Conservation (phyloP, 2,797 vertebrate species). For the Sternotherus odoratus region DNA sequence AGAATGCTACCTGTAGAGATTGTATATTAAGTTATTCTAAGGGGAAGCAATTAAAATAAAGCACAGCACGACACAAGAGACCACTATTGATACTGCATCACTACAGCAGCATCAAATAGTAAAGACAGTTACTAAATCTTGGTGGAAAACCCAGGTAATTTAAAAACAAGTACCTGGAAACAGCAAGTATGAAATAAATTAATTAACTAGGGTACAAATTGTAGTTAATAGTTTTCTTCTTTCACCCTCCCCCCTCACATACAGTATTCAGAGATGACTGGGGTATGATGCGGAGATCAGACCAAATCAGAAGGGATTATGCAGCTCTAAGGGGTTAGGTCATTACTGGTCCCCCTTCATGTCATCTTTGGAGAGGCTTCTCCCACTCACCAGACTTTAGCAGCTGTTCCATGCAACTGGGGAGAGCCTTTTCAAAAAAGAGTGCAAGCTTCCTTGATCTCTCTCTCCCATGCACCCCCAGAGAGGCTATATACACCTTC, state of each 20-base stretch:
- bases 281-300: accelerated
- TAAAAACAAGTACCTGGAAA: neutral
- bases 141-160: neutral
- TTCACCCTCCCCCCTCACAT: neutral
- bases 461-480: neutral
- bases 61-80: neutral
- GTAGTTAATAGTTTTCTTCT: neutral
- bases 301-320: neutral
- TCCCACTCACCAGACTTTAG: neutral
- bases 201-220: neutral
- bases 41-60: neutral
- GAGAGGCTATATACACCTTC: too few species aligned
- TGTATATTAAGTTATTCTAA: neutral
- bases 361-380: neutral
- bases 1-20: neutral
- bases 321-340: neutral
- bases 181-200: neutral
- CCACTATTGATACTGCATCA: neutral
- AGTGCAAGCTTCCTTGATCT: neutral
- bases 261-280: neutral
- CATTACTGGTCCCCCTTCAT: neutral
- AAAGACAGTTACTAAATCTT: neutral
- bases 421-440: neutral
- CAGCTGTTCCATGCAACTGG: neutral
- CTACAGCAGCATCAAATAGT: neutral